These are phyloP conservation scores for Lycopodina hypogea DNA, from an alignment of 37 sponge, comb jelly and placozoan genomes.

Conservation along the genomic window DNA sequence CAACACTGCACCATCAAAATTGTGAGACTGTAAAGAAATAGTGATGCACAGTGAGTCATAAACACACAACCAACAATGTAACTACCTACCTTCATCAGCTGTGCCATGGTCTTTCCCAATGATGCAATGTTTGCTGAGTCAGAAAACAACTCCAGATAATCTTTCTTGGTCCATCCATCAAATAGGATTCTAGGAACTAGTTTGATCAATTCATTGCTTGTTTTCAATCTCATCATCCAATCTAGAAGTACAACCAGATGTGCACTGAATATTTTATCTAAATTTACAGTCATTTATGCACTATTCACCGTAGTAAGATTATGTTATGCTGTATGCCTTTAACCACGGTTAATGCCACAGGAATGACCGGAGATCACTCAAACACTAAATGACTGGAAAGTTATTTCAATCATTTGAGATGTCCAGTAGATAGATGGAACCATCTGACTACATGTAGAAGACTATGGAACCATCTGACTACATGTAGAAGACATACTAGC, in stretches of 20 bases:
- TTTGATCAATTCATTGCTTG: conserved; percentile 37
- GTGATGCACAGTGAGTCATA: too few relatives aligned
- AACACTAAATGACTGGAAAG: too few relatives aligned
- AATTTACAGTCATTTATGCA: too few relatives aligned
- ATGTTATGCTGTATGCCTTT: too few relatives aligned
- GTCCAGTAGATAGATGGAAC: too few relatives aligned
- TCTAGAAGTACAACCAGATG: conserved; percentile 27
- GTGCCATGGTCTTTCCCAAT: conserved; percentile 34
- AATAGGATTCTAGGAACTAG: conserved; percentile 90
- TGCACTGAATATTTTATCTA: not conserved
- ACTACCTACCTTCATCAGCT: conserved; percentile 38
- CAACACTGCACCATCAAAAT: conserved; percentile 89
- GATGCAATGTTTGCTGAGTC: conserved; percentile 25
- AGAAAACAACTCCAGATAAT: conserved; percentile 66
- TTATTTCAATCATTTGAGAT: too few relatives aligned
- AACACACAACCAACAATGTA: not conserved
- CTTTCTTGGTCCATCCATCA: conserved; percentile 80
- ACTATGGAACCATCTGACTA: too few relatives aligned
- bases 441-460: too few relatives aligned
- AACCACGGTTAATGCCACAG: too few relatives aligned
- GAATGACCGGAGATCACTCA: too few relatives aligned
- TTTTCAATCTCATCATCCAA: conserved; percentile 85
- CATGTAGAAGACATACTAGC: too few relatives aligned
- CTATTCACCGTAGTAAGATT: too few relatives aligned
- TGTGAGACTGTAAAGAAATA: conserved; percentile 32